Base-by-base conservation (phyloP, 1,140 invertebrate genomes). In the Anastrepha obliqua region DNA sequence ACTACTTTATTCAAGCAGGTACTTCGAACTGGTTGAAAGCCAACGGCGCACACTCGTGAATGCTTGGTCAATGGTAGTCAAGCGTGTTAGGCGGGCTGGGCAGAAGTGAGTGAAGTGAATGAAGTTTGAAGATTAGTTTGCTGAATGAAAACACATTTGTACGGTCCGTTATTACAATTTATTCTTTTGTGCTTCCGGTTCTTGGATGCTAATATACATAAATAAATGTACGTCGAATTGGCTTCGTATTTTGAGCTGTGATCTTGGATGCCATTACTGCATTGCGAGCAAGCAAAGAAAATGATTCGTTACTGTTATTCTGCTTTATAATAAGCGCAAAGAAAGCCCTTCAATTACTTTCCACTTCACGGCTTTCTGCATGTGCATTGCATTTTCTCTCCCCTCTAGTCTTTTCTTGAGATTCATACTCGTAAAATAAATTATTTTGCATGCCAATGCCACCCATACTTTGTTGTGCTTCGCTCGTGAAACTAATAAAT, bases 351-450 rank as follows among this genome's bases (percentile, higher is more conserved):
- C 74, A 81, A 81, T 81, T 81, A 81, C 85, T 65, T 86, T 65
- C 62, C 85, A 86, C 58, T 86, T 86, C 58, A 86, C 85, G 85
- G 85, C 39, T 65, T 86, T 60, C 85, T 86, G 85, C 85, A 44
- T 86, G n/a, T 62, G 29, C 85, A 65, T n/a, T 62, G 29, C 58
- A 60, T 60, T 29, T 62, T 86, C 85, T 60, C 58, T 62, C 6
- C 39, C 17, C 59, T 62, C 59, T 65, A 62, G 62, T 51, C 39
- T 86, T 86, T n/a, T 62, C 39, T 7, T 8, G 39, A n/a, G 51
- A n/a, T 42, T 86, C 7, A 5, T 39, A 51, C 55, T 44, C 20
- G 70, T 15, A 15, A 47, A 44, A 81, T 81, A 81, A 81, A 81
- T 81, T 58, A 55, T 81, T 81, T 65, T 86, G 85, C 51, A 60